Evolutionary conservation across 2,113 vertebrate genomes (phyloP).

Genomic region (Cichladusa arquata): DNA sequence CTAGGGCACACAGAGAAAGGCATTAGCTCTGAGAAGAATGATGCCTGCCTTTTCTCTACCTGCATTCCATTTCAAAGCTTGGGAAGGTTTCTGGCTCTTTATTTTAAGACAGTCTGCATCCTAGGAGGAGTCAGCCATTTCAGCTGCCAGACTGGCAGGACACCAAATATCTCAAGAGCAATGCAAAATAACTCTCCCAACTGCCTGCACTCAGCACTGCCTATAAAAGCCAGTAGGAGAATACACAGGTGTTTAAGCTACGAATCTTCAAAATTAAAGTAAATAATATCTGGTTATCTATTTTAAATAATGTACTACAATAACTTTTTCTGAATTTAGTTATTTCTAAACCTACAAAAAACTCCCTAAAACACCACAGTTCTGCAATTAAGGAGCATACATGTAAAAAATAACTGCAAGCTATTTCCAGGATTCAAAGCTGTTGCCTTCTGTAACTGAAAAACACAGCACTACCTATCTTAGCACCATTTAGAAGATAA

Average conservation of each 20-base stretch:
- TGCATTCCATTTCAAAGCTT: not conserved
- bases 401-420: not conserved
- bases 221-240: not conserved
- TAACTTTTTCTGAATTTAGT: not conserved
- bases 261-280: not conserved
- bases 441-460: not conserved
- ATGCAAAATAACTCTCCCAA: not conserved
- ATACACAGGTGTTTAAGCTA: not conserved
- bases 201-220: not conserved
- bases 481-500: not conserved
- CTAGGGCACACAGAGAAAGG: constrained; percentile 62
- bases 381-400: not conserved
- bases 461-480: not conserved
- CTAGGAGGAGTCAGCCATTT: not conserved
- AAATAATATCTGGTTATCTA: not conserved
- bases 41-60: not conserved
- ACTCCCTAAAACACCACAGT: not conserved
- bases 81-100: not conserved
- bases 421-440: not conserved
- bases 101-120: not conserved
- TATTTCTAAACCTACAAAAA: not conserved
- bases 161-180: not conserved
- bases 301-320: not conserved
- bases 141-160: not conserved
- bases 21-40: not conserved